Base-by-base conservation (phyloP, 1,140 invertebrate genomes). In the Listronotus bonariensis region DNA sequence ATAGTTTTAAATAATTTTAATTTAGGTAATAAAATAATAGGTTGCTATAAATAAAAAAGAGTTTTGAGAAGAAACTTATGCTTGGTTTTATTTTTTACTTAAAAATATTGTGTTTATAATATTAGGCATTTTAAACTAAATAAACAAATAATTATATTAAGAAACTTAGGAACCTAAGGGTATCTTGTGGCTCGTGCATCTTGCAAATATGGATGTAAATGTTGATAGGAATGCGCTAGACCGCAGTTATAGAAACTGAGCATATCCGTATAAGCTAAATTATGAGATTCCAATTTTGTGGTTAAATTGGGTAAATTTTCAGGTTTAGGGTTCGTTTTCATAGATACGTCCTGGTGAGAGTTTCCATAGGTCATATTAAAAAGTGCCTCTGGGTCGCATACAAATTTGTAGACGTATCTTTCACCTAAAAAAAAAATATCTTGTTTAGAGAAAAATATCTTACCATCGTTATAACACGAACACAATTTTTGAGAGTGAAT, bases 381-480 rank as follows among this genome's bases (percentile, higher is more conserved):
- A 0, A 96, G 82, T 0, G 93, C 92, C 70, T 96, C 93, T 1
- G 93, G 94, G 79, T 96, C 93, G 80, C 94, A 97, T 0, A 97
- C 93, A 76, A 97, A 97, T 78, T 95, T 95, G 80, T 97, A 97
- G 10, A 97, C 95, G 80, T 97, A 97, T 67, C 95, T 85, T 78
- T 97, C 94, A 1, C 95, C 93, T 85, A 84, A 68, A 74, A 83
- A 83, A 67, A 26, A 26, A 26, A n/a, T n/a, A n/a, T n/a, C n/a
- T n/a, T n/a, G n/a, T n/a, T n/a, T n/a, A n/a, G n/a, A n/a, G n/a
- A n/a, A n/a, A n/a, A n/a, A n/a, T n/a, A n/a, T n/a, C n/a, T n/a
- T n/a, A n/a, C n/a, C n/a, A n/a, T n/a, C n/a, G n/a, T n/a, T n/a
- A n/a, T n/a, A n/a, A n/a, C n/a, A n/a, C n/a, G n/a, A n/a, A n/a